Conservation (phyloP, 2,888 invertebrate genomes). For the Drosophila niveifrons region DNA sequence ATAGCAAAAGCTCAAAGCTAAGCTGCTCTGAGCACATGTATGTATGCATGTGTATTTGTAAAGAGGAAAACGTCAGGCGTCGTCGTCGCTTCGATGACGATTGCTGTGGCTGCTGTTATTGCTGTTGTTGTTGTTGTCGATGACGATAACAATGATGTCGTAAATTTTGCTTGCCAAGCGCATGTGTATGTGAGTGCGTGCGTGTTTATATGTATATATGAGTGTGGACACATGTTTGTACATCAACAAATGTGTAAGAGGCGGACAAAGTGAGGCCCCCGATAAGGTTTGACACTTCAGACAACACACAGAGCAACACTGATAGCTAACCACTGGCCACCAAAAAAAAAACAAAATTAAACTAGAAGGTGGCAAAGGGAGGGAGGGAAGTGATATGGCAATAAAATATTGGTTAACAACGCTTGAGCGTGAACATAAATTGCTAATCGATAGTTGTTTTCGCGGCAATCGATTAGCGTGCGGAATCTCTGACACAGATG, state of each 20-base stretch:
- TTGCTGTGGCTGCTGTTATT: constrained; percentile 7
- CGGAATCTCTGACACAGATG: constrained; percentile 22
- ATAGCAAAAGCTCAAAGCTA: not conserved
- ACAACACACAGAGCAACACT: constrained; percentile 8
- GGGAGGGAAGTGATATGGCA: too few relatives aligned
- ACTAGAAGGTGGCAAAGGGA: not conserved
- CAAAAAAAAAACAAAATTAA: not conserved
- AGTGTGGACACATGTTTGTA: constrained; percentile 9
- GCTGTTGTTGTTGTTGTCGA: constrained; percentile 10
- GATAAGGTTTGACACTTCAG: constrained; percentile 52
- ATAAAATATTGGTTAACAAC: constrained; percentile 9
- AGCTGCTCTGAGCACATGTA: not conserved
- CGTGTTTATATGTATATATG: constrained; percentile 1
- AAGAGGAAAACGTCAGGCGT: not conserved
- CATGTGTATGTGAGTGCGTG: not conserved
- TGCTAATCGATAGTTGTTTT: constrained; percentile 27
- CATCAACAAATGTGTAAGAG: constrained; percentile 21
- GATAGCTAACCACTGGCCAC: constrained; percentile 34
- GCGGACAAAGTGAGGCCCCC: constrained; percentile 15
- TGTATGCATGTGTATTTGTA: not conserved
- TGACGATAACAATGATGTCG: constrained; percentile 43
- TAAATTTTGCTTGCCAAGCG: constrained; percentile 38
- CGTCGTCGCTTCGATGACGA: constrained; percentile 11
- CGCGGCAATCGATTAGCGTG: constrained; percentile 18
- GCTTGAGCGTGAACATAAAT: not conserved